Evolutionary conservation across 2,113 vertebrate species (phyloP).

Genomic region (Ciconia maguari): DNA sequence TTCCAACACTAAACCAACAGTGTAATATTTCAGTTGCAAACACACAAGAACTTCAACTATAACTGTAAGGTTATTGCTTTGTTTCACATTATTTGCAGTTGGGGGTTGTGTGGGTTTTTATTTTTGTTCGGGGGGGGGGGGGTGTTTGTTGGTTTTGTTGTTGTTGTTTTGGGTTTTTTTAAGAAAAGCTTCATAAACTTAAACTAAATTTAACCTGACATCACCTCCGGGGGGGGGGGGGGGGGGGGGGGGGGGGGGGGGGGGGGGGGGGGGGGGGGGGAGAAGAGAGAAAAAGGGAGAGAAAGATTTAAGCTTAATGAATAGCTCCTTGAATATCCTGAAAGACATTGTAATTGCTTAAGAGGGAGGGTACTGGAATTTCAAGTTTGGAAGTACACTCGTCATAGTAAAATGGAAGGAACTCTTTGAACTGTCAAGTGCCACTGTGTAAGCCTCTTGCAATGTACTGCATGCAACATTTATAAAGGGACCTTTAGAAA

Average conservation of each 20-base stretch:
- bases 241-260: no score
- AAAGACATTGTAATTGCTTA: background rate
- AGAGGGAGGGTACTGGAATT: background rate
- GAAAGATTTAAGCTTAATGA: background rate
- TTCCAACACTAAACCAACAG: background rate
- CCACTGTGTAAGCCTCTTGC: background rate
- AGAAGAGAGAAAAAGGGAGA: background rate
- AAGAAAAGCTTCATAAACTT: background rate
- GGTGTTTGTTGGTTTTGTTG: background rate
- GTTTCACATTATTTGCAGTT: rapidly evolving
- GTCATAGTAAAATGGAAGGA: background rate
- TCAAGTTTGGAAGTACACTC: background rate
- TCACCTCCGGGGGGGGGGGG: rapidly evolving
- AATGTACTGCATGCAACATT: background rate
- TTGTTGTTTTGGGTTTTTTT: background rate
- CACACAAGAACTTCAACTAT: background rate
- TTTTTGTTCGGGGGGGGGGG: no score
- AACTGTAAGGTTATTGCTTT: background rate
- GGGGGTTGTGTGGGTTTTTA: background rate
- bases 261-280: rapidly evolving
- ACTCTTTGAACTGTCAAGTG: background rate
- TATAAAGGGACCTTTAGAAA: background rate
- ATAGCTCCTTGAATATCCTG: background rate
- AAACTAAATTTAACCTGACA: background rate
- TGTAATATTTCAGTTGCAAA: background rate